These are phyloP conservation scores for Eugnorisma glareosa DNA, from an alignment of 2,888 invertebrate genomes.

Conservation along the genomic window DNA sequence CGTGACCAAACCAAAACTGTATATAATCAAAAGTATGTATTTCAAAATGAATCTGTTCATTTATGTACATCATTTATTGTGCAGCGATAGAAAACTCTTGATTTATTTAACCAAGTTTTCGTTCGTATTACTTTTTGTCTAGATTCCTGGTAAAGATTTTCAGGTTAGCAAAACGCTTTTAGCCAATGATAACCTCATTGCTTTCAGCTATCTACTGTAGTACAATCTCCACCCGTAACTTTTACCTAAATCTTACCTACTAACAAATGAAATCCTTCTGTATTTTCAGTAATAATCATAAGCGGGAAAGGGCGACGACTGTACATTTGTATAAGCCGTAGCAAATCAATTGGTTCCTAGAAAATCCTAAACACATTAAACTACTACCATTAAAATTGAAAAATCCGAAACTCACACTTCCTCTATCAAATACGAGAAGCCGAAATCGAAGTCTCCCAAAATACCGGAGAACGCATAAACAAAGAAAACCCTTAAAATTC, in stretches of 20 bases:
- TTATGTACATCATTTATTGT: background rate
- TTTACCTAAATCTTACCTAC: background rate
- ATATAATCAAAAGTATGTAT: constrained; percentile 3
- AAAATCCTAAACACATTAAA: background rate
- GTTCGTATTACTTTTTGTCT: too few species aligned
- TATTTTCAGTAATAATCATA: background rate
- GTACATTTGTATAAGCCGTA: background rate
- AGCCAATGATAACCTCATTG: too few species aligned
- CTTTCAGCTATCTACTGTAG: background rate
- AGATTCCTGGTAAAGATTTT: background rate
- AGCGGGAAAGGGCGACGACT: background rate
- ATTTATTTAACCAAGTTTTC: background rate
- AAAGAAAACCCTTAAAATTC: constrained; percentile 4
- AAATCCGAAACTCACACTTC: background rate
- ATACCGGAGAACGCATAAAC: background rate
- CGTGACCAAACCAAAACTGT: constrained; percentile 5
- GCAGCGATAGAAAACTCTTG: background rate
- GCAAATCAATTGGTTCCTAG: background rate
- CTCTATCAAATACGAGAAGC: background rate
- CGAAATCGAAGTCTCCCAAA: background rate
- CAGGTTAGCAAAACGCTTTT: background rate
- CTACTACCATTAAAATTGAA: background rate
- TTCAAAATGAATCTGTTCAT: background rate
- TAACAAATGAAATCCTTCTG: background rate
- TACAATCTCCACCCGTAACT: background rate